Percentiles rank a stretch among this genome's conserved stretches.
phyloP scores from a whole-genome alignment of 1,140 invertebrate species.

The Cherax quadricarinatus region DNA sequence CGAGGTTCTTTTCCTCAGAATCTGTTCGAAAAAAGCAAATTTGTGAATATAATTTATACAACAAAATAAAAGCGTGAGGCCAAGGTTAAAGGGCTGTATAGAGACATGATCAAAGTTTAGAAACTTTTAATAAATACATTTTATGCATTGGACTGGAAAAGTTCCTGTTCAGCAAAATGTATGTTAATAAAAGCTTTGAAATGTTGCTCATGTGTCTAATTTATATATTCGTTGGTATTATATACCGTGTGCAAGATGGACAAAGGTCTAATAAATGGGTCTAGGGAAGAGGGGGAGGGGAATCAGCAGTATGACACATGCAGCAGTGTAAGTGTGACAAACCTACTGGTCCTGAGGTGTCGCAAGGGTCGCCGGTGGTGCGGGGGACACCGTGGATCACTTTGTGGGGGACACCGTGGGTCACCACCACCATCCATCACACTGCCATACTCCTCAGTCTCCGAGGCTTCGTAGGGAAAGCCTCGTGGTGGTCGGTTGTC shows the following conservation, averaged over 20 bases:
- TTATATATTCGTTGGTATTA: too few species aligned
- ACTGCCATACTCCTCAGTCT: slow-evolving; percentile 54
- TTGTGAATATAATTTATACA: too few species aligned
- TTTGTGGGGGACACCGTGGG: background rate
- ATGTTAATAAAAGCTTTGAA: too few species aligned
- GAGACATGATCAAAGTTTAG: too few species aligned
- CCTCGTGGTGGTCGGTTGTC: slow-evolving; percentile 15
- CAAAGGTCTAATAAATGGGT: background rate
- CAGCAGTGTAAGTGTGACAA: slow-evolving; percentile 36
- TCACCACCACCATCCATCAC: slow-evolving; percentile 10
- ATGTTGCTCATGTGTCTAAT: too few species aligned
- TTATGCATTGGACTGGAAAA: too few species aligned
- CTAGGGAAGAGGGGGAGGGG: background rate
- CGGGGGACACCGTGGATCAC: background rate
- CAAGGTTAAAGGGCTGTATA: background rate
- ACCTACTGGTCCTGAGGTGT: slow-evolving; percentile 64
- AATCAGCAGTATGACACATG: background rate
- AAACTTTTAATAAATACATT: too few species aligned
- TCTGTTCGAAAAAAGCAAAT: too few species aligned
- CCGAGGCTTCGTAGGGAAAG: slow-evolving; percentile 33
- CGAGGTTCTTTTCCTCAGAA: too few species aligned
- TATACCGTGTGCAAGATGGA: background rate
- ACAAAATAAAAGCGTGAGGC: background rate
- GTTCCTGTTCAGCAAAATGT: too few species aligned
- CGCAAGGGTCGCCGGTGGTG: slow-evolving; percentile 41